Base-by-base conservation (phyloP, 2,888 invertebrate genomes). In the Dorcus hopei region DNA sequence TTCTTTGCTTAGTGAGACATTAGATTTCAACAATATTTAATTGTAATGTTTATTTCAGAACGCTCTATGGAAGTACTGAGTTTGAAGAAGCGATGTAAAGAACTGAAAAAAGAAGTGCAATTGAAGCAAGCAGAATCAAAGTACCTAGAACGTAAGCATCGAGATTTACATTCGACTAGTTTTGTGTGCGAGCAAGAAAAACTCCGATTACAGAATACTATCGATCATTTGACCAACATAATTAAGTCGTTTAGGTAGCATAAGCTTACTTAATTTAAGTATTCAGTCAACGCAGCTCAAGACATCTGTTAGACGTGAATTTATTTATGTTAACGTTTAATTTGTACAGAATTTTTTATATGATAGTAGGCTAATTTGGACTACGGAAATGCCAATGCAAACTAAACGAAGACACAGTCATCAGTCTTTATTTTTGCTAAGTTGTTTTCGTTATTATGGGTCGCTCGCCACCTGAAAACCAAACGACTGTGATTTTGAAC, bases 51-150 rank as follows among this genome's bases (percentile, higher is more conserved):
- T 43, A 19, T 80, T 80, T 9, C 78, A 85, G 85, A 77, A 47
- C 79, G 83, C 41, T 80, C 78, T 63, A 75, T 72, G 58, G 83
- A 84, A 69, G 77, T 80, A 57, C 67, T 70, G 1, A 77, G 80
- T 0, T 72, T 84, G 7, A 79, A 79, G 54, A 78, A 79, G 0
- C 79, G 80, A 58, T 81, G 81, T 73, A 80, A 80, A 0, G 60
- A 71, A 0, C 75, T 83, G 41, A 78, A 81, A n/a, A 81, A 82
- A 19, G 81, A 81, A 54, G 77, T 81, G 33, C 79, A 80, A 19
- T 78, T 80, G 67, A 78, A 80, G 53, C 83, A 83, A 9, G 77
- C 79, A 14, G 74, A 79, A 19, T 80, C 83, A 9, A 80, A 72
- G 60, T 71, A 68, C 58, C 66, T 76, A 38, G 77, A 78, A 58